phyloP scores from a whole-genome alignment of 92 coral and sea anemone genomes.

The Epizoanthus stellaris region DNA sequence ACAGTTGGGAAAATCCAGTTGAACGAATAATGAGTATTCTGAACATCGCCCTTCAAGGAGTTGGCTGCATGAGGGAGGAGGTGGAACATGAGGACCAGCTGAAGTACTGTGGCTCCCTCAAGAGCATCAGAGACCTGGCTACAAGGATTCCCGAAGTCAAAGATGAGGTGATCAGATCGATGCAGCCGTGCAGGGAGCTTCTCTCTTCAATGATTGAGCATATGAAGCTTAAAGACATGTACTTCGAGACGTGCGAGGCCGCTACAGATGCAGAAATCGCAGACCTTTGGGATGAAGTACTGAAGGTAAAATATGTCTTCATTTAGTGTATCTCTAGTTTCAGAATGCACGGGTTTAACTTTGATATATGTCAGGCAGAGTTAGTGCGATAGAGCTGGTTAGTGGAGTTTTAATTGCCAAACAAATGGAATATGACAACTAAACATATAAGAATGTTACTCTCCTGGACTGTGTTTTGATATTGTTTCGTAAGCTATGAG shows the following conservation, averaged over 20 bases:
- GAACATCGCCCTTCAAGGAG: conserved; percentile 52
- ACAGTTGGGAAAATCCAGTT: conserved; percentile 59
- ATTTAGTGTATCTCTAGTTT: conserved; percentile 29
- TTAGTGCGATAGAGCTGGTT: conserved; percentile 9
- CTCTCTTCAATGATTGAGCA: conserved; percentile 44
- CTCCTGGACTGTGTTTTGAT: conserved; percentile 32
- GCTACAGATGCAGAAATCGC: conserved; percentile 50
- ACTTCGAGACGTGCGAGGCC: conserved; percentile 39
- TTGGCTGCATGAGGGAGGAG: conserved; percentile 54
- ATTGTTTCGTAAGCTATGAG: conserved; percentile 39
- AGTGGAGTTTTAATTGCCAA: conserved; percentile 35
- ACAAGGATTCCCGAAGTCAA: conserved; percentile 45
- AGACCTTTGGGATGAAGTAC: conserved; percentile 47
- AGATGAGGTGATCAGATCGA: conserved; percentile 50
- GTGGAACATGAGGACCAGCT: conserved; percentile 41
- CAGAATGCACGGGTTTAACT: conserved; percentile 45
- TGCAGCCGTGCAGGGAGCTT: conserved; percentile 47
- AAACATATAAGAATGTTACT: conserved; percentile 25
- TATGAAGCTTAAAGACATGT: conserved; percentile 37
- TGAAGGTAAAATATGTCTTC: conserved; percentile 39
- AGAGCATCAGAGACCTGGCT: conserved; percentile 48
- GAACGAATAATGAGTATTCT: conserved; percentile 56
- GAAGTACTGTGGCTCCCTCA: conserved; percentile 26
- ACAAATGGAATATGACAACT: conserved; percentile 41
- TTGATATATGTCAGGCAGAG: conserved; percentile 29